Percentiles rank a stretch among this genome's conserved stretches.
Evolutionary conservation across 2,113 vertebrate genomes (phyloP).

Genomic region (Oncorhynchus masou): DNA sequence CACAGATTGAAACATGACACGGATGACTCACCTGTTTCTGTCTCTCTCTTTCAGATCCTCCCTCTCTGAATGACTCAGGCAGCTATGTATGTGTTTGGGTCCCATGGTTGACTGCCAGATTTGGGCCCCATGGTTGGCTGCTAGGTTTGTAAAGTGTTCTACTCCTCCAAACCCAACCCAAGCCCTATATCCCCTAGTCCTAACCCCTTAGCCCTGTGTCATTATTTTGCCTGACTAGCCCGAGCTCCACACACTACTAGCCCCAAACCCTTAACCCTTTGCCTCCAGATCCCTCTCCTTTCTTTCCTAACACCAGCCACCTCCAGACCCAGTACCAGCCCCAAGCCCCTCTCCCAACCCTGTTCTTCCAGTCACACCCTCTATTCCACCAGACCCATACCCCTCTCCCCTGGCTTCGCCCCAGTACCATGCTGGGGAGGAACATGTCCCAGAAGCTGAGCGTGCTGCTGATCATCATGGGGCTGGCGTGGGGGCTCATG

Average conservation of each 20-base stretch:
- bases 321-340: not conserved
- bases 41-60: not conserved
- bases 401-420: conserved; percentile 8
- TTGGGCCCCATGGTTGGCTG: too few relatives aligned
- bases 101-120: too few relatives aligned
- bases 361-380: not conserved
- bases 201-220: conserved; percentile 16
- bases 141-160: conserved; percentile 10
- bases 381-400: not conserved
- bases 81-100: conserved; percentile 35
- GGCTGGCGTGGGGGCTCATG: conserved; percentile 93
- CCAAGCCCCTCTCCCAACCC: not conserved
- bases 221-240: conserved; percentile 27
- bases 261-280: conserved; percentile 1
- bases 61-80: not conserved
- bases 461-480: conserved; percentile 86
- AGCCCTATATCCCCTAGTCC: conserved; percentile 14
- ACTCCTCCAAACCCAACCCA: conserved; percentile 19
- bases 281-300: conserved; percentile 8
- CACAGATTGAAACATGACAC: not conserved
- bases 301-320: not conserved
- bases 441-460: conserved; percentile 96
- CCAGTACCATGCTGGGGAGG: conserved; percentile 84
- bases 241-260: conserved; percentile 3
- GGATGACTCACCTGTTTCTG: not conserved